Percentiles rank a stretch among this genome's conserved stretches.
These are phyloP conservation scores for Beroe forskalii DNA, from an alignment of 37 sponge, comb jelly and placozoan genomes.

Conservation along the genomic window DNA sequence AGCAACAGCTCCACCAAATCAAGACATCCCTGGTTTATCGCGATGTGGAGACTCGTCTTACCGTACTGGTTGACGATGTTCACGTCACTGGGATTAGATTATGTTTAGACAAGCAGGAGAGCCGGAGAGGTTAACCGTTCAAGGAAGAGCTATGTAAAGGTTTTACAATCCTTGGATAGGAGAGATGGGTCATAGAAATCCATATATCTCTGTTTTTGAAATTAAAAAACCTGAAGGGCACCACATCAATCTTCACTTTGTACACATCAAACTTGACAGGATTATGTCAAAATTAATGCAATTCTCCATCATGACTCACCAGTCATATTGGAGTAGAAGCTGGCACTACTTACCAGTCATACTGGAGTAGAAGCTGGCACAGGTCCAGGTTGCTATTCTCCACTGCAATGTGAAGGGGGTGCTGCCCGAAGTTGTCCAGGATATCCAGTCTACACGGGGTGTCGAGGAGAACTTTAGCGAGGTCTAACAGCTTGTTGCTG, in stretches of 20 bases:
- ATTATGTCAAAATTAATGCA: too few species aligned
- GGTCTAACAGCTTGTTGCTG: not conserved
- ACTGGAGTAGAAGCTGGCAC: constrained; percentile 1
- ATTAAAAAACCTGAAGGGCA: too few species aligned
- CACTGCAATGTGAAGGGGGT: constrained; percentile 46
- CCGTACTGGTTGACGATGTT: constrained; percentile 27
- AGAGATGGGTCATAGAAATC: too few species aligned
- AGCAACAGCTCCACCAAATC: not conserved
- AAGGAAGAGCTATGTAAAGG: too few species aligned
- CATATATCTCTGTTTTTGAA: too few species aligned
- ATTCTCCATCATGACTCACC: constrained; percentile 23
- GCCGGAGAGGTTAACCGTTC: too few species aligned
- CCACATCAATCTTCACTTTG: too few species aligned
- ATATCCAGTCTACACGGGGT: not conserved
- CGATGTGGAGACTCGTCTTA: constrained; percentile 35
- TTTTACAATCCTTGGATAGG: too few species aligned
- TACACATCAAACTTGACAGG: too few species aligned
- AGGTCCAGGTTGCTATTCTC: not conserved
- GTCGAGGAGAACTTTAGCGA: not conserved
- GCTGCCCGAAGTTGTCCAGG: constrained; percentile 47
- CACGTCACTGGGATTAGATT: constrained; percentile 53
- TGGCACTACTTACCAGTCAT: not conserved
- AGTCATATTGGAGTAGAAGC: constrained; percentile 22
- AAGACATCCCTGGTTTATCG: not conserved
- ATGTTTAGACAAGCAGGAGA: too few species aligned